These are phyloP conservation scores for Ellobius talpinus DNA, from an alignment of 2,113 vertebrate genomes.

Conservation along the genomic window DNA sequence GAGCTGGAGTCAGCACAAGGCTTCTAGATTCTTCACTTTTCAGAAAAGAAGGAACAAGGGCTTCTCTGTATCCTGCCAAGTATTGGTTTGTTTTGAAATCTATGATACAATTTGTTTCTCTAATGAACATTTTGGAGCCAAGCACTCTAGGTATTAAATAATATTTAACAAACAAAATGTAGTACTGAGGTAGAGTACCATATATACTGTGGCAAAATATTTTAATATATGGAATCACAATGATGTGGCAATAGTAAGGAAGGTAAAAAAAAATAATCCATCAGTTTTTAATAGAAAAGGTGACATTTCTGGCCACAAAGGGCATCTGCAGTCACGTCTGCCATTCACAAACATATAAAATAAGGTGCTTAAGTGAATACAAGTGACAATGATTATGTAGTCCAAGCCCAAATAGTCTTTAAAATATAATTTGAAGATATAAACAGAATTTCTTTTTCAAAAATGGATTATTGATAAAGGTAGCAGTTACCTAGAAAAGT, in stretches of 20 bases:
- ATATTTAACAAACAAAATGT: slow-evolving; percentile 54
- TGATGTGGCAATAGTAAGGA: slow-evolving; percentile 50
- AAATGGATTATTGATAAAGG: not conserved
- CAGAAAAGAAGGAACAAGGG: not conserved
- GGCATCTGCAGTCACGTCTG: not conserved
- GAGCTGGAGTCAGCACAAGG: not conserved
- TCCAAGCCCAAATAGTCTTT: not conserved
- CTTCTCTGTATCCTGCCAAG: not conserved
- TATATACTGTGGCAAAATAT: slow-evolving; percentile 47
- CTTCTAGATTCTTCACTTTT: not conserved
- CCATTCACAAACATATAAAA: slow-evolving; percentile 40
- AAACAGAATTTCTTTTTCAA: not conserved
- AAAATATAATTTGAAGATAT: not conserved
- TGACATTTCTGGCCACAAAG: slow-evolving; percentile 42
- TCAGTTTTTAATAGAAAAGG: slow-evolving; percentile 63
- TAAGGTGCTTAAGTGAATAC: slow-evolving; percentile 49
- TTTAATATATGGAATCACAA: slow-evolving; percentile 66
- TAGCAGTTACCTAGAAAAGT: too few relatives aligned
- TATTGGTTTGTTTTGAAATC: slow-evolving; percentile 32
- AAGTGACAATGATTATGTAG: not conserved
- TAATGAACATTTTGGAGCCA: slow-evolving; percentile 23
- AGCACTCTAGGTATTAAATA: slow-evolving; percentile 60
- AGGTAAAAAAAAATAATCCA: slow-evolving; percentile 66
- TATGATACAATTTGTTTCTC: not conserved
- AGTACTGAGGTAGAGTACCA: slow-evolving; percentile 43